Evolutionary conservation across 2,113 vertebrate genomes (phyloP).

Genomic region (Protomyctophum bolini): DNA sequence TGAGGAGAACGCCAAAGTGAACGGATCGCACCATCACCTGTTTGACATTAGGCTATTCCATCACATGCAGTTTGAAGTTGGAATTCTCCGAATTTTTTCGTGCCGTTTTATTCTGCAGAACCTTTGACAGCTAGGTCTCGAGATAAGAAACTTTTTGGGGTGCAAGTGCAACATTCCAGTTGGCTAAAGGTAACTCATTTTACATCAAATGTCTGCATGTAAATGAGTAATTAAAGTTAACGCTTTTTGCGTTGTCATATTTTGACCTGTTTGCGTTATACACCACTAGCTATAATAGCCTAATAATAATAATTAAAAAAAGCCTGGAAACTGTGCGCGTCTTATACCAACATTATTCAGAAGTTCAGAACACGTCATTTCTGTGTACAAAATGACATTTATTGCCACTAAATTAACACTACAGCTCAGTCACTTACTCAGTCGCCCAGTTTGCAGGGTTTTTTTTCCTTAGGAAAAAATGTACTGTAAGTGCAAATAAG

Average conservation of each 20-base stretch:
- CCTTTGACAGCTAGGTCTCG: conserved; percentile 42
- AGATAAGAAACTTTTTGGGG: conserved; percentile 36
- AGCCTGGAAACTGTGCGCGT: neutral
- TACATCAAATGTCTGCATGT: conserved; percentile 35
- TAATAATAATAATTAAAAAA: neutral
- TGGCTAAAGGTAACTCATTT: conserved; percentile 69
- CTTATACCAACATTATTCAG: conserved; percentile 6
- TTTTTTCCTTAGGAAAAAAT: neutral
- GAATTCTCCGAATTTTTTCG: neutral
- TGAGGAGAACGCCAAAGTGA: neutral
- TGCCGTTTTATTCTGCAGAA: conserved; percentile 15
- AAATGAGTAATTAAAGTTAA: too few relatives aligned
- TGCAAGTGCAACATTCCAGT: conserved; percentile 26
- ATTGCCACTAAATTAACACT: conserved; percentile 5
- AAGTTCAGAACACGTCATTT: conserved; percentile 12
- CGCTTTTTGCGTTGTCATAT: too few relatives aligned
- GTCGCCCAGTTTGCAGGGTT: neutral
- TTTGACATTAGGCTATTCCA: too few relatives aligned
- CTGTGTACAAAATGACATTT: conserved; percentile 18
- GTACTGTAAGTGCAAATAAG: conserved; percentile 26
- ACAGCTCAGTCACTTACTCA: conserved; percentile 12
- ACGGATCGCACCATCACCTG: neutral
- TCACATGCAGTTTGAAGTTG: neutral
- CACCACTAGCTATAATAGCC: conserved; percentile 18
- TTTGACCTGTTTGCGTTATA: conserved; percentile 14